These are phyloP conservation scores for Piprites chloris DNA, from an alignment of 2,113 vertebrate genomes.

Conservation along the genomic window DNA sequence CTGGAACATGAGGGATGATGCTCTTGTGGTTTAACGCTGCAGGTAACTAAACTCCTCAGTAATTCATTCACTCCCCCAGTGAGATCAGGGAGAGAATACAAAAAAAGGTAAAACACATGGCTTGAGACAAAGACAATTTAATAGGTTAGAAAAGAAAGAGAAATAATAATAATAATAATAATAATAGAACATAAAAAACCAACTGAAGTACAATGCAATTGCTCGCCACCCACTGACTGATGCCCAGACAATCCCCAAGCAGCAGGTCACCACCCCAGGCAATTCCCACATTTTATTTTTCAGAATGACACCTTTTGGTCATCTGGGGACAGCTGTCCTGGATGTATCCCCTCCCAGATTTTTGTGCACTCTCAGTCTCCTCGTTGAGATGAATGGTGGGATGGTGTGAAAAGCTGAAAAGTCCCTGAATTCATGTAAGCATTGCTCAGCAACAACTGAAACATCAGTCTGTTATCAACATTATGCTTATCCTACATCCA, in stretches of 20 bases:
- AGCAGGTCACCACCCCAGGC: background rate
- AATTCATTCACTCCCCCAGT: accelerated
- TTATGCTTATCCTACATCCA: background rate
- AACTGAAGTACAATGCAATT: background rate
- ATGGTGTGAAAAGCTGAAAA: background rate
- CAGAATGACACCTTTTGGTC: background rate
- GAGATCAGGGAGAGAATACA: background rate
- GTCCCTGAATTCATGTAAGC: background rate
- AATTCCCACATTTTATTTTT: background rate
- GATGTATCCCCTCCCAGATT: background rate
- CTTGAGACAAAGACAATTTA: background rate
- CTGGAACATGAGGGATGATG: background rate
- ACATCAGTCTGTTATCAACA: background rate
- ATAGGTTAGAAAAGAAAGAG: background rate
- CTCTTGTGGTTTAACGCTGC: background rate
- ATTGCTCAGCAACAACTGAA: background rate
- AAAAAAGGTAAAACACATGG: background rate
- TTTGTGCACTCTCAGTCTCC: background rate
- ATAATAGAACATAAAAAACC: background rate
- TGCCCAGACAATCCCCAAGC: accelerated
- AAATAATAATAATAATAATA: background rate
- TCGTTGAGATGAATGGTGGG: background rate
- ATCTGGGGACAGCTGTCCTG: background rate
- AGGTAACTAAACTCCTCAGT: background rate
- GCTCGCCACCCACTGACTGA: background rate